These are phyloP conservation scores for Melanchra persicariae DNA, from an alignment of 2,888 invertebrate species.

Conservation along the genomic window DNA sequence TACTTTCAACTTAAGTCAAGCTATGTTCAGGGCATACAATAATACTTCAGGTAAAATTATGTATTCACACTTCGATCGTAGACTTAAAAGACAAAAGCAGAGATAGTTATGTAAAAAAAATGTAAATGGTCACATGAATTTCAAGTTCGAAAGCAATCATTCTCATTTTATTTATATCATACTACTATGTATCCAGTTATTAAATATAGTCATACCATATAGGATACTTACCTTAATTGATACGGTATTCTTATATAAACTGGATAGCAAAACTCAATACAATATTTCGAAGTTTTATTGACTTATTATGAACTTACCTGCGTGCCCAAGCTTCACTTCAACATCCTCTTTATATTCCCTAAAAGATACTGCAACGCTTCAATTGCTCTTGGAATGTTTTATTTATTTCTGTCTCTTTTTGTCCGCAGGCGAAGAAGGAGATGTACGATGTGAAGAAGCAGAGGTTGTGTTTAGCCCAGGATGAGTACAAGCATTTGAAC, in stretches of 20 bases:
- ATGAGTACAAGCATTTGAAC: constrained; percentile 98
- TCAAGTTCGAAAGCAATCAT: constrained; percentile 34
- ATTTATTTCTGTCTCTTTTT: constrained; percentile 64
- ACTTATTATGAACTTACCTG: not conserved
- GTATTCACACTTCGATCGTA: not conserved
- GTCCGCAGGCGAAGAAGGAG: constrained; percentile 97
- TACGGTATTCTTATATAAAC: not conserved
- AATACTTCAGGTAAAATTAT: not conserved
- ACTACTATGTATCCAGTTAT: constrained; percentile 32
- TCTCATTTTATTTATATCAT: constrained; percentile 34
- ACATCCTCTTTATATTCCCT: not conserved
- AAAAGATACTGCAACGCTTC: not conserved
- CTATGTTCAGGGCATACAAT: too few relatives aligned
- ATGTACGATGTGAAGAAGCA: constrained; percentile 99
- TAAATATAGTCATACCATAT: constrained; percentile 3
- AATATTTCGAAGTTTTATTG: not conserved
- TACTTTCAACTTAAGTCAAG: too few relatives aligned
- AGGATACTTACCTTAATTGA: not conserved
- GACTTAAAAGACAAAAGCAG: not conserved
- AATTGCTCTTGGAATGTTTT: constrained; percentile 4
- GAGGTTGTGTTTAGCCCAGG: constrained; percentile 97
- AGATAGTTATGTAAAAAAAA: constrained; percentile 10
- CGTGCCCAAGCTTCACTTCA: too few relatives aligned
- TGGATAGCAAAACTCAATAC: not conserved
- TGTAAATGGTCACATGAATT: constrained; percentile 26